A percentile compares a stretch with the other conserved stretches of the same genome.
These are phyloP conservation scores for Morone chrysops DNA, from an alignment of 2,113 vertebrate species.

Conservation along the genomic window DNA sequence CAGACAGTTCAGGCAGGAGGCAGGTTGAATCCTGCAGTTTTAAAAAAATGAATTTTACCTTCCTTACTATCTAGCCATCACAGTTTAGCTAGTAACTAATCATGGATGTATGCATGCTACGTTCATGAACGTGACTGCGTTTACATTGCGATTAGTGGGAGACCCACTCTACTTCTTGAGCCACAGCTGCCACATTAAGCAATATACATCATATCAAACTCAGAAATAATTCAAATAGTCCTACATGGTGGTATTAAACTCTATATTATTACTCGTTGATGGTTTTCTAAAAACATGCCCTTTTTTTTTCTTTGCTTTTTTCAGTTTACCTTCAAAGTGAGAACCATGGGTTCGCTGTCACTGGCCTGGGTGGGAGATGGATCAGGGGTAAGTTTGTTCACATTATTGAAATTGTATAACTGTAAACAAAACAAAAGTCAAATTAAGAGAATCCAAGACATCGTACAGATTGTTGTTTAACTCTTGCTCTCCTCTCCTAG, in stretches of 20 bases:
- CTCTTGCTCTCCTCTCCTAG: constrained; percentile 62
- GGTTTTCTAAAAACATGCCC: background rate
- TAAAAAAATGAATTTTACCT: no score
- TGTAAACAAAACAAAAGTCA: background rate
- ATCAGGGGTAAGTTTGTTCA: constrained; percentile 87
- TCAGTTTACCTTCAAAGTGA: constrained; percentile 88
- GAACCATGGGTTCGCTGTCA: constrained; percentile 86
- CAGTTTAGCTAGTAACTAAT: no score
- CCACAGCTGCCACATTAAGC: background rate
- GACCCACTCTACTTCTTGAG: no score
- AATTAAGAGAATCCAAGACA: background rate
- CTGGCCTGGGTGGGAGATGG: constrained; percentile 92
- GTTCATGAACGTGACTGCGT: no score
- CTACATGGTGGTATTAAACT: no score
- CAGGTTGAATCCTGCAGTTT: no score
- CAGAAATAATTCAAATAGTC: background rate
- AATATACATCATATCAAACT: background rate
- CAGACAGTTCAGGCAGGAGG: no score
- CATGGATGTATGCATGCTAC: no score
- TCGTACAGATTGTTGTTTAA: background rate
- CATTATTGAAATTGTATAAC: background rate
- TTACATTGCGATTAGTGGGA: no score
- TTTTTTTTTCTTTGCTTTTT: constrained; percentile 11
- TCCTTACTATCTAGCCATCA: no score
- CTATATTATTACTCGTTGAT: background rate